These are phyloP conservation scores for Andrena bucephala DNA, from an alignment of 2,888 invertebrate species.

Conservation along the genomic window DNA sequence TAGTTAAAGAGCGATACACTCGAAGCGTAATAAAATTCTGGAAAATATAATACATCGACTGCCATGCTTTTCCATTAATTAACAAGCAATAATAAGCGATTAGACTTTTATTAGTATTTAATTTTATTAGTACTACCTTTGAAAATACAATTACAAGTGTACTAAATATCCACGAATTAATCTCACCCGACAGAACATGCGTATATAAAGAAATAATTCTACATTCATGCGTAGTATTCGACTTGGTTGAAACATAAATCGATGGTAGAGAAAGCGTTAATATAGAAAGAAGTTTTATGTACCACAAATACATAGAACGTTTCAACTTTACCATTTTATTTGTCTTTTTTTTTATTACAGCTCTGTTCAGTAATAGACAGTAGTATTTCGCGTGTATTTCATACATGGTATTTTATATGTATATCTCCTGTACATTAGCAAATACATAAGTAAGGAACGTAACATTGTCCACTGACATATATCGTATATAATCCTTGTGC, in stretches of 20 bases:
- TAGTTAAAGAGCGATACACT: neutral
- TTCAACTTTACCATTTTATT: conserved; percentile 50
- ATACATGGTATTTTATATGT: conserved; percentile 33
- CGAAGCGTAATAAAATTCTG: conserved; percentile 6
- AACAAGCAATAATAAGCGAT: neutral
- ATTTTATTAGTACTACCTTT: too few species aligned
- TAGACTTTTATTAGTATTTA: neutral
- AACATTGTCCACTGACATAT: conserved; percentile 29
- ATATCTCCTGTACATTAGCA: conserved; percentile 25
- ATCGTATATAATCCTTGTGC: conserved; percentile 21
- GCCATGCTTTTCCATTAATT: neutral
- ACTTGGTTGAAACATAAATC: conserved; percentile 10
- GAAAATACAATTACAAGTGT: too few species aligned
- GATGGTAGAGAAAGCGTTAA: neutral
- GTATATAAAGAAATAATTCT: conserved; percentile 9
- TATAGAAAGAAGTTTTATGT: conserved; percentile 6
- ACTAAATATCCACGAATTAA: conserved; percentile 8
- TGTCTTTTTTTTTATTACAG: conserved; percentile 39
- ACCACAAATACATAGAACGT: conserved; percentile 11
- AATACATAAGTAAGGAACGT: conserved; percentile 44
- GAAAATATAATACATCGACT: neutral
- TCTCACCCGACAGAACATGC: neutral
- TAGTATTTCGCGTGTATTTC: conserved; percentile 21
- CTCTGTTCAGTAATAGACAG: conserved; percentile 26
- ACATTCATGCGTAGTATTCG: conserved; percentile 23